Evolutionary conservation across 2,797 vertebrate species (phyloP).

Genomic region (Mormyrops boulengeri): DNA sequence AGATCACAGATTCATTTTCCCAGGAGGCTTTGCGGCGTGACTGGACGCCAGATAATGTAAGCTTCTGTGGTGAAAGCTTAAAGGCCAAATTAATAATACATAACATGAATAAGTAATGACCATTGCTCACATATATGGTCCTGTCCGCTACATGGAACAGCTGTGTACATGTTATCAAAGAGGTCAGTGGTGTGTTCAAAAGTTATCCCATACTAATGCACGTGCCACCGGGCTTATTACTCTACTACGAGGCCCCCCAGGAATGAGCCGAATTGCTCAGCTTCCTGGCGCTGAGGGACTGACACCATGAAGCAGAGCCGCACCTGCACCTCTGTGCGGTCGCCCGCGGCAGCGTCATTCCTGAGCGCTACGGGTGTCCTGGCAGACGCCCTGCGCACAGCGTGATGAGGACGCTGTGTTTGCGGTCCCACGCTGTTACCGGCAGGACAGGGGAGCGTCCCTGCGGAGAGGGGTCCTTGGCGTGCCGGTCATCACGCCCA

Average conservation of each 20-base stretch:
- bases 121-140: conserved; percentile 13
- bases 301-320: not conserved
- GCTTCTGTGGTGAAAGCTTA: conserved; percentile 3
- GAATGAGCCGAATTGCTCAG: not conserved
- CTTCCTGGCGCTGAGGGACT: not conserved
- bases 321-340: not conserved
- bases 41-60: not conserved
- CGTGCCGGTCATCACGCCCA: not conserved
- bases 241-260: not conserved
- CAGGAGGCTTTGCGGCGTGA: not conserved
- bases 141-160: not conserved
- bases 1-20: not conserved
- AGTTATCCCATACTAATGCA: not conserved
- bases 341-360: not conserved
- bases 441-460: not conserved
- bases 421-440: not conserved
- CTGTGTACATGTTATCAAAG: not conserved
- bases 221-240: not conserved
- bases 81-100: conserved; percentile 8
- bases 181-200: conserved; percentile 8
- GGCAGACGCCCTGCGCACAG: not conserved
- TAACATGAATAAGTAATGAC: conserved; percentile 39
- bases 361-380: not conserved
- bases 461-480: not conserved
- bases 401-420: not conserved